A percentile compares a stretch with the other conserved stretches of the same genome.
Evolutionary conservation across 2,797 vertebrate genomes (phyloP).

Genomic region (Gambusia yucatana): DNA sequence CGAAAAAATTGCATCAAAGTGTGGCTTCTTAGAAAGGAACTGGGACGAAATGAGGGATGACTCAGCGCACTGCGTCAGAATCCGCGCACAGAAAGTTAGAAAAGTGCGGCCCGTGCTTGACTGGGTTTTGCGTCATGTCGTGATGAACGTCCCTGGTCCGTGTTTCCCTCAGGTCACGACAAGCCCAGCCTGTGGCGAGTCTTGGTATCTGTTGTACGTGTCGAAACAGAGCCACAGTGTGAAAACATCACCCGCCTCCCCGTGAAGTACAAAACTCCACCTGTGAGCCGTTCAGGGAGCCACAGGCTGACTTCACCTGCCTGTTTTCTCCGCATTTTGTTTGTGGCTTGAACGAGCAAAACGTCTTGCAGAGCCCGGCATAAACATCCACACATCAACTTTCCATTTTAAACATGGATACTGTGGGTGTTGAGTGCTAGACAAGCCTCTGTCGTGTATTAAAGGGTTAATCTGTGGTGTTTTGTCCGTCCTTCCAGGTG

Average conservation of each 20-base stretch:
- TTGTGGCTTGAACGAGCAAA: not conserved
- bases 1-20: not conserved
- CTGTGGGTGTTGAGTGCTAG: not conserved
- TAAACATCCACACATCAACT: not conserved
- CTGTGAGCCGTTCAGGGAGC: not conserved
- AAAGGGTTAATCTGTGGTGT: not conserved
- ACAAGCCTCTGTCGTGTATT: not conserved
- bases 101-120: not conserved
- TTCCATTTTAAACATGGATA: not conserved
- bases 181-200: not conserved
- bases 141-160: not conserved
- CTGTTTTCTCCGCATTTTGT: not conserved
- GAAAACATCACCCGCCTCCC: not conserved
- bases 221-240: not conserved
- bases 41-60: not conserved
- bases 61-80: not conserved
- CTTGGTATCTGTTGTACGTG: not conserved
- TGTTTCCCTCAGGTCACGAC: conserved; percentile 6
- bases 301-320: not conserved
- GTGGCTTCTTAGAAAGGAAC: not conserved
- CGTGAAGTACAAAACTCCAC: not conserved
- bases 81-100: not conserved
- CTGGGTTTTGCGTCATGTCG: not conserved
- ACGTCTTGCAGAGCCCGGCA: not conserved
- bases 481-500: conserved; percentile 62